Evolutionary conservation across 2,113 vertebrate genomes (phyloP), one percentile per base, ranked within the genome.

Genomic region (Equus quagga): DNA sequence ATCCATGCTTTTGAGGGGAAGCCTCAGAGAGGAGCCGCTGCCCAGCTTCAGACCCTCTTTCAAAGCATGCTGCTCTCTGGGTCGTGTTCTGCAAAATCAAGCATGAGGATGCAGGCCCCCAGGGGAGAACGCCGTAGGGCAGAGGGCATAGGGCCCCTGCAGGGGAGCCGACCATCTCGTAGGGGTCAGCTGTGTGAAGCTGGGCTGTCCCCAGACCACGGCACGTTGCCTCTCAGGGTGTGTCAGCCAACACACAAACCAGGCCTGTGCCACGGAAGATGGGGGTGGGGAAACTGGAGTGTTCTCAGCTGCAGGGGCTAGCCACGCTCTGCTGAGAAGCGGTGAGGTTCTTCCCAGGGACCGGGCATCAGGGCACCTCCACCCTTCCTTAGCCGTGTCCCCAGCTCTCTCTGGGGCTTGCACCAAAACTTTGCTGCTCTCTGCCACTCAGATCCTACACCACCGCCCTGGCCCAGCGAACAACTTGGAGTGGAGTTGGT

Each of bases 1-100:
- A 56, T 41, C 73, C 78, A 54, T 84, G 26, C 36, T 96, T 92
- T 89, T 90, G 97, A 97, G 76, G 72, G 70, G 54, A 87, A 88
- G 31, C 54, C 60, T 97, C 87, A 23, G 18, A 89, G 28, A 83
- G 82, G 41, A 21, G 8, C 5, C 3, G 54, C 15, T 70, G 9
- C 76, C 23, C 28, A 24, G 36, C 84, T 89, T 54, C 21, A 87
- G 79, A 64, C 62, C 69, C 79, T 17, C 65, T 85, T 92, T 97
- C 90, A 97, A 94, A 90, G 84, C 31, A 41, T 15, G 56, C 84
- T 44, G 28, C 81, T 82, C 51, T 79, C 92, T 26, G 18, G 56
- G 18, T 91, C 85, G n/a, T 64, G 46, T 75, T 84, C 76, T 75
- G 14, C 60, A 72, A 49, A 93, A 79, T 62, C 46, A 64, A 60